Base-by-base conservation (phyloP, 1,140 invertebrate genomes). In the Drosophila bipectinata region DNA sequence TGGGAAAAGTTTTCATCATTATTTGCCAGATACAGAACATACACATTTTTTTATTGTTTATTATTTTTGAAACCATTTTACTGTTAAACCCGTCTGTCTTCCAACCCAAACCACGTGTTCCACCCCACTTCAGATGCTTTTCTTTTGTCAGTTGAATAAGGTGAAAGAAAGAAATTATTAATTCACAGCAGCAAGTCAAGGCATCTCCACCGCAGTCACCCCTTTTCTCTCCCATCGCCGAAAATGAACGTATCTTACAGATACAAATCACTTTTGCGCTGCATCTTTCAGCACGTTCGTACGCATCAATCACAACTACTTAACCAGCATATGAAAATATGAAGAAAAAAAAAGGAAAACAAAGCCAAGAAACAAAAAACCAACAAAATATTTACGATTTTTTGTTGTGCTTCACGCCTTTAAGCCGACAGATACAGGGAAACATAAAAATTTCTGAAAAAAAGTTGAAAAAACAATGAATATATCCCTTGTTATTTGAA, bases 301-400 rank as follows among this genome's bases (percentile, higher is more conserved):
- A 52, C 53, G 71, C 82, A 87, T 87, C 83, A 87, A 87, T 87
- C 82, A 87, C 83, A 69, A 77, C 78, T 88, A 87, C 83, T 88
- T 88, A 88, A 72, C 63, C 41, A 69, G 80, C 77, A 83, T 80
- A 84, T 75, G 82, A 82, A 87, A 88, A 82, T 74, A 81, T 81
- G 61, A 61, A 58, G 56, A 66, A 78, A 56, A 66, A 78, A 74
- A 49, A 66, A 44, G 18, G 45, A 32, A 45, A 56, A 75, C 48
- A 79, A 56, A 53, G 51, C 34, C 60, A 14, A 66, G 66, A 61
- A 69, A 69, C 64, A 69, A 68, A 45, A 55, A 77, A 61, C 59
- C 48, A 82, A 85, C 74, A 85, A 87, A 71, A 87, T 82, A 82
- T 88, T 87, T 88, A 82, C 85, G 69, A 57, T 68, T 82, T 87